Evolutionary conservation across 92 coral and sea anemone species (phyloP), one percentile per base, ranked within the genome.

Genomic region (Actinernus sp.): DNA sequence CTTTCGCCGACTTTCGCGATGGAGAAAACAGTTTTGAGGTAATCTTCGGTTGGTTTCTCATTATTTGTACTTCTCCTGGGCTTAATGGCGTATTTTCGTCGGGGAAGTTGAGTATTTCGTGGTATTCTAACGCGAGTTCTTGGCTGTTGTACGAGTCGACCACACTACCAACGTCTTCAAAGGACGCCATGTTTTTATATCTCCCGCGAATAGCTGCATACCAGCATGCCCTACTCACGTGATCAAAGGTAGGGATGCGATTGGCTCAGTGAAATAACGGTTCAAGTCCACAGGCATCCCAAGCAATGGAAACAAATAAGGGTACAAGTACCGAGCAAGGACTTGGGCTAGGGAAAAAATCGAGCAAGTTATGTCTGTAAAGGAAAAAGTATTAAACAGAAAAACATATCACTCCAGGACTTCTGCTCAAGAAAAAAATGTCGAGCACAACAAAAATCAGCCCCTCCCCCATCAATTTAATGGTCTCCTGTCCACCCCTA

Each of bases 111-210:
- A 49, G 14, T 32, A 59, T 55, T 68, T 53, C 63, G 29, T 11
- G 32, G 54, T 26, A 68, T 47, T 68, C 40, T 30, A 32, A 29
- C 2, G 13, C n/a, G n/a, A n/a, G 30, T 12, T 63, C 55, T 46
- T 39, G 30, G 30, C 27, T 48, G 21, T 33, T 50, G 40, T 68
- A 14, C 41, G 8, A 36, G 14, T 14, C 61, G 29, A 52, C 41
- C 75, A 47, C 51, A 68, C 75, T 68, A 55, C 75, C 22, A 55
- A 52, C 63, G 51, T 63, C n/a, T 6, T 58, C 71, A 56, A 41
- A 60, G 58, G 81, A 80, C 80, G 92, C 93, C 98, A 90, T 85
- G 78, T 38, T 90, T 88, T 93, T 93, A 90, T 91, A 82, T 60
- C 89, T 80, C 87, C 87, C 87, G 87, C 87, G 53, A 57, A 25